Base-by-base conservation (phyloP, 2,888 invertebrate species). In the Drosophila acutilabella region DNA sequence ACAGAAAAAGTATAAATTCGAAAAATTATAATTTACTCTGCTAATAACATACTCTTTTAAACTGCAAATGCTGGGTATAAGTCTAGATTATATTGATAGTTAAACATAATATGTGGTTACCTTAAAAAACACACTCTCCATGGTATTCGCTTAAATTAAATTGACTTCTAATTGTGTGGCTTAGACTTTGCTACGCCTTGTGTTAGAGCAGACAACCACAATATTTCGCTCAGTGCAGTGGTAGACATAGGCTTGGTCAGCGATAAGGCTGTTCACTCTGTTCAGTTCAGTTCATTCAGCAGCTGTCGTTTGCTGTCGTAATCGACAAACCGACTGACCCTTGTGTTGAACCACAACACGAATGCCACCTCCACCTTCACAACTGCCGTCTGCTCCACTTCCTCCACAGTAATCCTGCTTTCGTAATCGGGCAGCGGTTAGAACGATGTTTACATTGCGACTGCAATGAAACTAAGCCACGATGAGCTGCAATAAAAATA, bases 261-360 rank as follows among this genome's bases (percentile, higher is more conserved):
- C 48, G 65, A 69, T 79, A 62, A 73, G 70, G 23, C 61, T 58
- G 50, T 60, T 69, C 72, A 60, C 57, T 59, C 26, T 26, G 26
- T 26, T 36, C 11, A 36, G 33, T 68, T 66, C 50, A 40, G 60
- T 59, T 62, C 59, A 64, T 69, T 59, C 64, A 60, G 56, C 50
- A 36, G 20, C 20, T 20, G 20, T 20, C 20, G 20, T 20, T 20
- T 20, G 64, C 61, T 64, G 64, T 68, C 62, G 65, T 68, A 71
- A 77, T 74, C 76, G 69, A 56, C 64, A 64, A 64, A 58, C 64
- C 62, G 61, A 74, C 51, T 85, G 72, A 80, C 82, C 85, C 51
- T 69, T 38, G 38, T 7, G 52, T 45, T 78, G 60, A 78, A 65
- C 74, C 67, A 20, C 64, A 75, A 47, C 51, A 60, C 42, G 18